Evolutionary conservation across 2,113 vertebrate genomes (phyloP).

Genomic region (Amphiprion ocellaris): DNA sequence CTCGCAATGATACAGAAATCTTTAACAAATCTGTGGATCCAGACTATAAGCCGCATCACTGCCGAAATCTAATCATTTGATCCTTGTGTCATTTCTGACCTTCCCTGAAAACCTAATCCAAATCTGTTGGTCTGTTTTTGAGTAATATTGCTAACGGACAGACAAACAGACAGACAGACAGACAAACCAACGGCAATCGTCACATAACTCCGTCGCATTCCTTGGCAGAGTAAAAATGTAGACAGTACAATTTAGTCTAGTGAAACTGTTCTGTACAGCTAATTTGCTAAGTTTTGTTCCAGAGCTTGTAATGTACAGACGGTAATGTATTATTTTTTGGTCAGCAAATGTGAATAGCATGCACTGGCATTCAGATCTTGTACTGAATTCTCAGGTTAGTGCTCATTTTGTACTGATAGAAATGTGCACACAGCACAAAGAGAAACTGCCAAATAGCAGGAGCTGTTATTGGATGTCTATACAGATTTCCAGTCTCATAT

Average conservation of each 20-base stretch:
- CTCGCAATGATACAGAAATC: no score
- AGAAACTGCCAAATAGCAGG: not conserved
- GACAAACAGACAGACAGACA: no score
- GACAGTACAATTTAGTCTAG: not conserved
- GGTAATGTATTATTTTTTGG: not conserved
- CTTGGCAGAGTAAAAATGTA: not conserved
- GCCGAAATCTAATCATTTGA: no score
- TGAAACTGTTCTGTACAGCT: constrained; percentile 3
- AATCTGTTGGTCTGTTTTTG: no score
- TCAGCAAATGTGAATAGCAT: not conserved
- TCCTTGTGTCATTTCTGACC: no score
- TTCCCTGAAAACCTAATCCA: no score
- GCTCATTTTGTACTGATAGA: not conserved
- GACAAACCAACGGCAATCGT: no score
- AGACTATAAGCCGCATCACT: no score
- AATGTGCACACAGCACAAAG: not conserved
- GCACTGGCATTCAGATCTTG: not conserved
- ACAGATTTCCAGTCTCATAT: not conserved
- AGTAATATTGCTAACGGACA: no score
- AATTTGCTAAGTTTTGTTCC: not conserved
- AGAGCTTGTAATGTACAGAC: no score
- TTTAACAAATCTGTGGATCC: no score
- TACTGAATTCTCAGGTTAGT: not conserved
- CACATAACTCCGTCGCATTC: no score
- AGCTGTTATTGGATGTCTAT: not conserved